These are phyloP conservation scores for Tachina grossa DNA, from an alignment of 2,888 invertebrate species.

Conservation along the genomic window DNA sequence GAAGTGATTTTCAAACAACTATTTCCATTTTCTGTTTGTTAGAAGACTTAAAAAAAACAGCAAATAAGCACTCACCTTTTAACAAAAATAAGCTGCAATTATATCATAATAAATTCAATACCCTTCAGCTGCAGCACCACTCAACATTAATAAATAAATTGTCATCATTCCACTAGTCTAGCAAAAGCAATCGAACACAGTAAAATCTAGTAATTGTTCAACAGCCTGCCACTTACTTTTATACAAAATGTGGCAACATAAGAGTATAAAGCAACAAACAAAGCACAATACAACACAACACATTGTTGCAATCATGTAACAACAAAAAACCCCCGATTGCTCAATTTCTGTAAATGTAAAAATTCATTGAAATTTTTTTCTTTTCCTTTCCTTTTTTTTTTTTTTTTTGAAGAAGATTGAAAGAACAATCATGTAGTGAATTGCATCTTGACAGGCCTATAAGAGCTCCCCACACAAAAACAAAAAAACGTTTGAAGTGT, in stretches of 20 bases:
- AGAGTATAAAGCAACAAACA: neutral
- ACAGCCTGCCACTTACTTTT: constrained; percentile 45
- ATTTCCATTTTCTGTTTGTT: neutral
- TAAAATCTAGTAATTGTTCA: constrained; percentile 41
- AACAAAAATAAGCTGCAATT: constrained; percentile 35
- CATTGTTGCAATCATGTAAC: constrained; percentile 8
- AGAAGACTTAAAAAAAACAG: neutral
- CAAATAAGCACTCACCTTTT: neutral
- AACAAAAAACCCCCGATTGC: neutral
- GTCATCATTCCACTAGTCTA: constrained; percentile 37
- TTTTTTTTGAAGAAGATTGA: neutral
- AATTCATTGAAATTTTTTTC: constrained; percentile 38
- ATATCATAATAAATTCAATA: constrained; percentile 57
- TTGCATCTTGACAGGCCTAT: constrained; percentile 50
- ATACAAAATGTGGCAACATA: neutral
- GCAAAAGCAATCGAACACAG: constrained; percentile 27
- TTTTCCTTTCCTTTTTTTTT: neutral
- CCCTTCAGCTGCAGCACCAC: constrained; percentile 47
- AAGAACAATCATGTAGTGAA: constrained; percentile 30
- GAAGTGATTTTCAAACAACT: neutral
- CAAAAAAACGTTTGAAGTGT: constrained; percentile 7
- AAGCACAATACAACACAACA: neutral
- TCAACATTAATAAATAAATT: constrained; percentile 56
- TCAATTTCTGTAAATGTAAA: constrained; percentile 36
- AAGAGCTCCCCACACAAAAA: neutral